Base-by-base conservation (phyloP, 2,113 vertebrate species). In the Solea senegalensis region DNA sequence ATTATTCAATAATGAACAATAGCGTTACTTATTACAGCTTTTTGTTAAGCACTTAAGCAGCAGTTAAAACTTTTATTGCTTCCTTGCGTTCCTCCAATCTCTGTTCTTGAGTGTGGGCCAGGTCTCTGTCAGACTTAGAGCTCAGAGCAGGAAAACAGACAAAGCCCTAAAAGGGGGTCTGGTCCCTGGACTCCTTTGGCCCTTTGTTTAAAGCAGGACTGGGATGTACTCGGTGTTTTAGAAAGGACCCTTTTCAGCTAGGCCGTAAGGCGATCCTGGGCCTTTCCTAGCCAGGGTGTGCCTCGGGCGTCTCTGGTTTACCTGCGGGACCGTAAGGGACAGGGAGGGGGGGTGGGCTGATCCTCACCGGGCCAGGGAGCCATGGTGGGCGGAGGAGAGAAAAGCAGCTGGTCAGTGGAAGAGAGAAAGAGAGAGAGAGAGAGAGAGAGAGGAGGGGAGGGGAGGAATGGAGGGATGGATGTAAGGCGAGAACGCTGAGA, bases 401-500 rank as follows among this genome's bases (percentile, higher is more conserved):
- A 79, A 57, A 78, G 80, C 87, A 90, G 83, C 81, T 85, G 89
- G 86, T 86, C 83, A 82, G 81, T 81, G 84, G 69, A 57, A 60
- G 46, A 56, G 34, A 3, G 49, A n/a, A 50, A n/a, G 45, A 2
- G 45, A 13, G 4, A 3, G 43, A n/a, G 49, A 3, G 43, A n/a
- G 49, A 41, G 57, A 60, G 68, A 49, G 10, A 45, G 51, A 52
- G 69, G 46, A 13, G 27, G 50, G 69, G 46, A 13, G 27, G 50
- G 54, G 56, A 74, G 71, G 28, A 45, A 65, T 65, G 60, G 60
- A 79, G 69, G 74, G 74, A 90, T 81, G 79, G 79, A 72, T 84
- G 91, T 92, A 93, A 93, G 85, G 68, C 2, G 91, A 93, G 90
- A 92, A 83, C 62, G 76, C 91, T 92, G 92, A 92, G 92, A 92